These are phyloP conservation scores for Phyllostomus discolor DNA, from an alignment of 2,113 vertebrate species.

Conservation along the genomic window DNA sequence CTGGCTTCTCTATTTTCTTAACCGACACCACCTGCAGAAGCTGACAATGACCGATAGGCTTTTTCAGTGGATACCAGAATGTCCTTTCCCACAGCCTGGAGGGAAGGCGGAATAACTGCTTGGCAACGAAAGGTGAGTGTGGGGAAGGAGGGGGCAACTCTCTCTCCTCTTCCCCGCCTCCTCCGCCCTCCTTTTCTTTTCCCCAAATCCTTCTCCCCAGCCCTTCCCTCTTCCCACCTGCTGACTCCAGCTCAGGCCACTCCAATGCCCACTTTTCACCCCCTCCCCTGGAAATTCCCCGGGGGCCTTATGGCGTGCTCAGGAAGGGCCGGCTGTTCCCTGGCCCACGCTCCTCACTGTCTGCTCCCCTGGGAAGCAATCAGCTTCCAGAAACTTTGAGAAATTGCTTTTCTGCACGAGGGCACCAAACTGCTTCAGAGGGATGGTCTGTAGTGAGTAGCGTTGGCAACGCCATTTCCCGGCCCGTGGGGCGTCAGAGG, in stretches of 20 bases:
- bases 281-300: background rate
- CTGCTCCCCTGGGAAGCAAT: background rate
- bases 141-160: background rate
- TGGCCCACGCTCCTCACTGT: background rate
- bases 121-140: background rate
- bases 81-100: background rate
- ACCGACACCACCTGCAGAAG: background rate
- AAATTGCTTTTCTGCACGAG: background rate
- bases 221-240: background rate
- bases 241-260: background rate
- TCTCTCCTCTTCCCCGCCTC: background rate
- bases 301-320: background rate
- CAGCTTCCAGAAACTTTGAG: background rate
- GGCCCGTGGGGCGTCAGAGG: background rate
- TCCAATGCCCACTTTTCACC: background rate
- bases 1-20: background rate
- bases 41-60: background rate
- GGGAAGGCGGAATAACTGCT: background rate
- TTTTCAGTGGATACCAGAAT: background rate
- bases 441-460: background rate
- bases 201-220: background rate
- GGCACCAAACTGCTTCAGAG: background rate
- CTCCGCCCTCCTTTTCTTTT: background rate
- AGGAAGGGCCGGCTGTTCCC: background rate
- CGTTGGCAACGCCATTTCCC: background rate